Base-by-base conservation (phyloP, 2,888 invertebrate genomes). In the Andrena chrysosceles region DNA sequence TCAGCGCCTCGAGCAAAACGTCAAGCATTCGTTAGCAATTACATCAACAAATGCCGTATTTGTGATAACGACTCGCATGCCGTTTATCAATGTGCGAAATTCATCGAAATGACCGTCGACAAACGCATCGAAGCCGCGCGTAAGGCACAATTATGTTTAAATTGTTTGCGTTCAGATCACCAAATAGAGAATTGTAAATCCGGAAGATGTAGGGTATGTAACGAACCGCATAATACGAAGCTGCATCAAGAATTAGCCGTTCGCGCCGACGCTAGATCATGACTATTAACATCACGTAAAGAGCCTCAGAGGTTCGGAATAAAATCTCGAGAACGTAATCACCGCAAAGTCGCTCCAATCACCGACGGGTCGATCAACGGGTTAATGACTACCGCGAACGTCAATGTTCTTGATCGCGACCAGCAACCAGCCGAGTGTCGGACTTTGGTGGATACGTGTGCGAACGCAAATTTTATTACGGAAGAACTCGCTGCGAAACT, bases 121-220 rank as follows among this genome's bases (percentile, higher is more conserved):
- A 33, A 33, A n/a, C 62, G 33, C 1, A 33, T 62, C n/a, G 62
- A 62, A 62, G 33, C 33, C 6, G 33, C 62, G 16, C 33, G 20
- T 4, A 62, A 20, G 0, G 31, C 49, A 4, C 49, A 29, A 52
- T 16, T 70, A 4, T 70, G 59, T 16, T 6, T 70, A 0, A 70
- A 70, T 20, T 70, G 59, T n/a, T 23, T 70, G 2, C 59, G 29
- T 1, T 29, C n/a, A 2, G 60, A 7, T 7, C 70, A 70, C 2
- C 16, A 5, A 2, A 59, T 20, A 0, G 29, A 48, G 0, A 3
- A 35, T 10, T 69, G 69, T n/a, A 35, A 59, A 16, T 10, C 16
- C 0, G 69, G 69, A 35, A 16, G 23, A 35, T 70, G 70, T 29
- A 54, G 42, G 2, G 59, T 69, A 1, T 69, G 69, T 6, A 59